These are phyloP conservation scores for Aptenodytes patagonicus DNA, from an alignment of 2,113 vertebrate species.

Conservation along the genomic window DNA sequence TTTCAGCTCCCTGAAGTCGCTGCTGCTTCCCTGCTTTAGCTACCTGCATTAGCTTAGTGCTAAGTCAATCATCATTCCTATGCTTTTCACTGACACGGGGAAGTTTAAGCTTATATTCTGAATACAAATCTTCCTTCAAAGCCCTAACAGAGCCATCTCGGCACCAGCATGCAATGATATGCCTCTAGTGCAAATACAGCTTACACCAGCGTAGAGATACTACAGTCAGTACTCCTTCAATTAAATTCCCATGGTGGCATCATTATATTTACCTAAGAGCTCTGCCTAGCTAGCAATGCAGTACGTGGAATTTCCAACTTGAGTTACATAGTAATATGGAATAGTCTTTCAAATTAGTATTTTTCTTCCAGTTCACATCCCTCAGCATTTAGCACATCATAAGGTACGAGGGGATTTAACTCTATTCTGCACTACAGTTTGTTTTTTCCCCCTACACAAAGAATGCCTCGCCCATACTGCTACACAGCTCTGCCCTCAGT, in stretches of 20 bases:
- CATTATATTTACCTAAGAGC: neutral
- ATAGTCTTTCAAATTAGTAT: neutral
- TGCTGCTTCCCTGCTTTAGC: neutral
- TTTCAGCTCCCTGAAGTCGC: neutral
- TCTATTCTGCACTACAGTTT: neutral
- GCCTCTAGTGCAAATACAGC: neutral
- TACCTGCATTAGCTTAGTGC: neutral
- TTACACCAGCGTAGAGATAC: fast-evolving
- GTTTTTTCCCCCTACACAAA: neutral
- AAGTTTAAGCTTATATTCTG: neutral
- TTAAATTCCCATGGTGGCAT: neutral
- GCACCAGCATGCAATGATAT: fast-evolving
- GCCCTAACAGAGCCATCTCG: neutral
- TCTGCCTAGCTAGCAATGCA: neutral
- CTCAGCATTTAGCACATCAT: neutral
- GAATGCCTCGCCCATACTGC: neutral
- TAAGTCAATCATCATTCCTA: neutral
- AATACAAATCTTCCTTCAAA: neutral
- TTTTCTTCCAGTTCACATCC: neutral
- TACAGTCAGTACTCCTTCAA: neutral
- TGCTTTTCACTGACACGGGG: neutral
- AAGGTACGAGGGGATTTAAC: neutral
- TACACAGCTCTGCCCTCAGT: neutral
- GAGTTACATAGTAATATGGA: neutral
- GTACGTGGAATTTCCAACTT: neutral